Evolutionary conservation across 2,888 invertebrate genomes (phyloP), one percentile per base, ranked within the genome.

Genomic region (Ischnura elegans): DNA sequence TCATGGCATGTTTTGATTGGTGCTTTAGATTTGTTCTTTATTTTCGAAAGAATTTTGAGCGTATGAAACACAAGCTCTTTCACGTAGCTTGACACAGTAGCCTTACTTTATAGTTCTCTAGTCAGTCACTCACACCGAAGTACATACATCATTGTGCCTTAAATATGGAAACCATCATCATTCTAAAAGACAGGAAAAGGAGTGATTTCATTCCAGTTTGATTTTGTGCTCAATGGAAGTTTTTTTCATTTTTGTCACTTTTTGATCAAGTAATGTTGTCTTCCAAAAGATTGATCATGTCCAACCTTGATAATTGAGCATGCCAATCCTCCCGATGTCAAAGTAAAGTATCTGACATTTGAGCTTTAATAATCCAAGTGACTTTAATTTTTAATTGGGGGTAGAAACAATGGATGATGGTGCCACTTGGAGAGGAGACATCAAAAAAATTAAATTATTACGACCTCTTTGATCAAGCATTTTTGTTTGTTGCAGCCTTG

Each of bases 1-100:
- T 90, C 90, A 90, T 90, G 90, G 90, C 90, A 90, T 90, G 90
- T 90, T 90, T 90, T 90, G 90, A 90, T 90, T 90, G 90, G 90
- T 90, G 90, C 90, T 90, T 90, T 90, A 90, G 90, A 90, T 90
- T 90, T 86, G 86, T 86, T 90, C 55, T 90, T 90, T 90, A 90
- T 90, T 90, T 90, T 90, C 61, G 61, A 90, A 90, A 90, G 90
- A 90, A 90, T 90, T 90, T 90, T 90, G 90, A 90, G 90, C 90
- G 51, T 90, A 90, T 90, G 66, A 66, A 61, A 90, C 90, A 90
- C 90, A 90, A 90, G 90, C 90, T 90, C 90, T 90, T 90, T 90
- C 90, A 90, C 90, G 90, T 90, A 90, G 90, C 90, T 90, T 90
- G 90, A 90, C 90, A 90, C 90, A 90, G 90, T 90, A 90, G 90